A percentile compares a stretch with the other conserved stretches of the same genome.
Conservation (phyloP, 1,140 invertebrate genomes). For the Microvelia longipes region DNA sequence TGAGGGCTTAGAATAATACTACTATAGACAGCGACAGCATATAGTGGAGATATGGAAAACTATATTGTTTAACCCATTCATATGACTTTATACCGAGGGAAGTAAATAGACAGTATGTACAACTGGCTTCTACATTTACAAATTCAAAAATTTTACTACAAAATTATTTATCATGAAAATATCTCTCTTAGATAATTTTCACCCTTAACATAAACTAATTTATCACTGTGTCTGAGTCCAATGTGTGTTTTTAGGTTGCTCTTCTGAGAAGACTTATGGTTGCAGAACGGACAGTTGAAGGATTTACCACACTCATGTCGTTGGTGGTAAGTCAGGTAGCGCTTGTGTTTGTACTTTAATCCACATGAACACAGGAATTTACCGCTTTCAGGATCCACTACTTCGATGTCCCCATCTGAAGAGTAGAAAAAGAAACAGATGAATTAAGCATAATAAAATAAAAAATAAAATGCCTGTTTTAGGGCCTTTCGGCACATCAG, state of each 20-base stretch:
- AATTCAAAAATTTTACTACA: not conserved
- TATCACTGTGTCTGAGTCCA: not conserved
- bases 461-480: too few relatives aligned
- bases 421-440: too few relatives aligned
- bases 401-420: too few relatives aligned
- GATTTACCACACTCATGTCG: conserved; percentile 8
- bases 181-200: not conserved
- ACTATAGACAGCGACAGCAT: too few relatives aligned
- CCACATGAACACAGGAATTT: conserved; percentile 21
- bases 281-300: conserved; percentile 7
- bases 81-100: too few relatives aligned
- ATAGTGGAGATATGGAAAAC: too few relatives aligned
- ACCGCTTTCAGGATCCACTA: not conserved
- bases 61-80: too few relatives aligned
- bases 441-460: too few relatives aligned
- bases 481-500: too few relatives aligned
- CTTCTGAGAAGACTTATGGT: conserved; percentile 3
- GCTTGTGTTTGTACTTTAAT: conserved; percentile 28
- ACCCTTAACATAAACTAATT: not conserved
- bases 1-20: too few relatives aligned
- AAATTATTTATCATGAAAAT: not conserved
- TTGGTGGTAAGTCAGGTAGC: conserved; percentile 18
- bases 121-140: too few relatives aligned
- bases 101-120: too few relatives aligned
- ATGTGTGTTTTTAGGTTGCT: not conserved